Conservation (phyloP, 1,140 invertebrate genomes). For the Trinorchestia longiramus region DNA sequence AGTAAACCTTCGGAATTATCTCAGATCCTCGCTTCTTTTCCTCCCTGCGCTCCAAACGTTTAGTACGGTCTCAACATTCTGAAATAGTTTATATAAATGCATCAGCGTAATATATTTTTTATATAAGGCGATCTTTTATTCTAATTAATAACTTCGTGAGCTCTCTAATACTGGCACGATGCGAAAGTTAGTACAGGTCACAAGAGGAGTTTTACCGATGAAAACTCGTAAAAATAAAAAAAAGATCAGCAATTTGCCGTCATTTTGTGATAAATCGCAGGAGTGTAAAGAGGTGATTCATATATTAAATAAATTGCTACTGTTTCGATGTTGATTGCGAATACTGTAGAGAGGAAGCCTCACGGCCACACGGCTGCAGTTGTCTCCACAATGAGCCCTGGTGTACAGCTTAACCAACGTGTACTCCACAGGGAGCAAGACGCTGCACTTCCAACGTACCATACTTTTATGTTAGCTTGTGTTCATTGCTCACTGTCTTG, state of each 20-base stretch:
- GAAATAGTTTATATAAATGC: background rate
- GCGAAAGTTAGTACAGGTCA: background rate
- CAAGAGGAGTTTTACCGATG: background rate
- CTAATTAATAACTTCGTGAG: background rate
- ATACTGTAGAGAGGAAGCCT: background rate
- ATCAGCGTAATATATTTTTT: background rate
- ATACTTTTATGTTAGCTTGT: background rate
- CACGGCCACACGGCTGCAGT: background rate
- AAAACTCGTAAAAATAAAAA: background rate
- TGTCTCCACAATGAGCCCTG: too few relatives aligned
- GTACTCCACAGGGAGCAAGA: too few relatives aligned
- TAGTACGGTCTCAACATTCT: background rate
- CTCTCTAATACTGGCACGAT: background rate
- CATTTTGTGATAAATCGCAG: background rate
- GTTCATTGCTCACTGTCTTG: background rate
- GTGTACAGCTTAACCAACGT: too few relatives aligned
- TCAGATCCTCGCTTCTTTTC: background rate
- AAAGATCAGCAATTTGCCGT: too few relatives aligned
- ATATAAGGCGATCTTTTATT: background rate
- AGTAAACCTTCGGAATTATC: background rate
- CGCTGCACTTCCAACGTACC: too few relatives aligned
- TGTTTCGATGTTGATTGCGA: background rate
- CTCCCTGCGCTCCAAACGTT: background rate
- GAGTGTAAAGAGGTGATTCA: background rate
- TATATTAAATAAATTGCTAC: background rate